Base-by-base conservation (phyloP, 2,113 vertebrate species). In the Hystrix cristata region DNA sequence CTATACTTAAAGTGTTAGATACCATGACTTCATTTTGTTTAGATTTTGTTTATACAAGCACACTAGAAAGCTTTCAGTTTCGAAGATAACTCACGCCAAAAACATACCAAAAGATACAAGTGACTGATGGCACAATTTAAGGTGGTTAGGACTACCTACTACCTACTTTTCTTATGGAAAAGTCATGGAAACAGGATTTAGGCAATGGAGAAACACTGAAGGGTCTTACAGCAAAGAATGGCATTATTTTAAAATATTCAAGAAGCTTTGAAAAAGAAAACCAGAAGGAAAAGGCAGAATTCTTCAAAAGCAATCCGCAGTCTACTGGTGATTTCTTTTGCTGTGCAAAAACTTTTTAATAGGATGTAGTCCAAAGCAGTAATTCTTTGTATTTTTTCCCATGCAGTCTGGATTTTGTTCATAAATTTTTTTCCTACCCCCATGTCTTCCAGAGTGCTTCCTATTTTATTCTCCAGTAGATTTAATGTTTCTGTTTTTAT, bases 1-100 rank as follows among this genome's bases (percentile, higher is more conserved):
- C 31, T 69, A 0, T 64, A 78, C 78, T 51, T 74, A 19, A 88
- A 64, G 27, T 53, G 76, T 21, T 86, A 62, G 25, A 82, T 15
- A n/a, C 76, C 18, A 38, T 21, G 11, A 1, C 21, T 95, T 67
- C 12, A 79, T 81, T 92, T 92, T 25, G 48, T 88, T 95, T 95
- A 80, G 8, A 82, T 76, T 86, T 65, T 87, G 18, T 18, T 82
- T 83, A 69, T 1, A 69, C 21, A 60, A 48, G 5, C 38, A 91
- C 27, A 71, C 9, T 13, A 55, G 29, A 55, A 84, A 92, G 8
- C 25, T 76, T 90, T 76, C 34, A 57, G 9, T 64, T 94, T 69
- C 89, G 19, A 86, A 11, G 25, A 62, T 76, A 55, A 67, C 5
- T 80, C 51, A 72, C 57, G 27, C 34, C 53, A 55, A 31, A 89